Conservation (phyloP, 2,113 vertebrate species). For the Menidia beryllina region DNA sequence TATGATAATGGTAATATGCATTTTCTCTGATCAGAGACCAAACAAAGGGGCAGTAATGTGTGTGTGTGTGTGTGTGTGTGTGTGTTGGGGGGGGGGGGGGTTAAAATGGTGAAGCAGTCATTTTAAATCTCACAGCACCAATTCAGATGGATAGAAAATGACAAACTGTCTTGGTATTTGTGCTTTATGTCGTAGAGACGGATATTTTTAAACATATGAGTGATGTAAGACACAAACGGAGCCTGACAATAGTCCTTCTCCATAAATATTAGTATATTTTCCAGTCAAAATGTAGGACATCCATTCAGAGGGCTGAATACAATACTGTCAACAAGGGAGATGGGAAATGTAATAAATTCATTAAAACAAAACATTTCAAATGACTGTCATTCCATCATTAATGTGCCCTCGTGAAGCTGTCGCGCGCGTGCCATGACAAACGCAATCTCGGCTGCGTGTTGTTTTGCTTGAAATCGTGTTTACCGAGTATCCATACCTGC, state of each 20-base stretch:
- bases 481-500: slow-evolving; percentile 82
- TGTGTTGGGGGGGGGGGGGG: too few relatives aligned
- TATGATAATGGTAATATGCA: background rate
- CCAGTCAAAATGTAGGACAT: background rate
- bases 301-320: background rate
- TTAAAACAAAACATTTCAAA: slow-evolving; percentile 23
- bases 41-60: slow-evolving; percentile 11
- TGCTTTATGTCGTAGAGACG: background rate
- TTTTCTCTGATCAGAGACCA: slow-evolving; percentile 5
- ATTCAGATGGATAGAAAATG: background rate
- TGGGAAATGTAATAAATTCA: slow-evolving; percentile 1
- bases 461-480: background rate
- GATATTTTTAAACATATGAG: background rate
- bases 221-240: background rate
- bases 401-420: background rate
- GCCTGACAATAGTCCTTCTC: background rate
- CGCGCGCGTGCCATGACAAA: background rate
- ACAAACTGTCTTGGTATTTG: background rate
- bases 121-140: background rate
- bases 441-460: background rate
- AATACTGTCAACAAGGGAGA: slow-evolving; percentile 31
- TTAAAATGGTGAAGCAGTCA: background rate
- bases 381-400: slow-evolving; percentile 14
- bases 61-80: too few relatives aligned
- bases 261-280: background rate